Percentiles rank a stretch among this genome's conserved stretches.
These are phyloP conservation scores for Pogonocherus hispidulus DNA, from an alignment of 2,888 invertebrate species.

Conservation along the genomic window DNA sequence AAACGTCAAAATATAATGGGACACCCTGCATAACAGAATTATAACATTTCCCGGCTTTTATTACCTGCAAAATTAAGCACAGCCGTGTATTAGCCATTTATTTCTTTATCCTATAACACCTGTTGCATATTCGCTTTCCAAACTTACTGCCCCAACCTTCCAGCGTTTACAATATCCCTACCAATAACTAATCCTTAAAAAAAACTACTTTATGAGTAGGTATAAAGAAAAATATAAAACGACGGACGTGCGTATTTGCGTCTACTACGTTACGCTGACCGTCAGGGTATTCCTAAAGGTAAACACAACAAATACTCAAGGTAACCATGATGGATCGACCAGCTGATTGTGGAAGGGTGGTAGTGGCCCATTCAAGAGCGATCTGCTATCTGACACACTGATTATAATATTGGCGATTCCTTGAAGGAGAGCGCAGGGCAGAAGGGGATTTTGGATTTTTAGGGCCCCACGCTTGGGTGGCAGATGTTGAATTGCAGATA, in stretches of 20 bases:
- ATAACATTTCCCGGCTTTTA: too few species aligned
- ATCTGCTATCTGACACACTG: conserved; percentile 58
- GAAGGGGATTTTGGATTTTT: conserved; percentile 22
- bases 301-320: conserved; percentile 53
- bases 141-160: background rate
- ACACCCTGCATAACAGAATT: too few species aligned
- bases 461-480: background rate
- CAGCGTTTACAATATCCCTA: too few species aligned
- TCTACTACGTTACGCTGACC: conserved; percentile 21
- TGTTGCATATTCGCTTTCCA: background rate
- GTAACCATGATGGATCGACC: conserved; percentile 53
- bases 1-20: too few species aligned
- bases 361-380: conserved; percentile 54
- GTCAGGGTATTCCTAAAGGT: conserved; percentile 19
- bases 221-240: background rate
- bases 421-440: conserved; percentile 45
- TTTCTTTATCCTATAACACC: background rate
- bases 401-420: conserved; percentile 62
- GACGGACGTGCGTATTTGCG: conserved; percentile 5
- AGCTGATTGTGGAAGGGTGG: conserved; percentile 56
- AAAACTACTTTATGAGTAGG: background rate
- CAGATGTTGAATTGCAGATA: background rate
- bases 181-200: background rate
- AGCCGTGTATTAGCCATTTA: background rate
- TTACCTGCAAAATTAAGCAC: too few species aligned